Percentiles rank a stretch among this genome's conserved stretches.
phyloP scores from a whole-genome alignment of 2,797 vertebrate species.

The Loriculus beryllinus region DNA sequence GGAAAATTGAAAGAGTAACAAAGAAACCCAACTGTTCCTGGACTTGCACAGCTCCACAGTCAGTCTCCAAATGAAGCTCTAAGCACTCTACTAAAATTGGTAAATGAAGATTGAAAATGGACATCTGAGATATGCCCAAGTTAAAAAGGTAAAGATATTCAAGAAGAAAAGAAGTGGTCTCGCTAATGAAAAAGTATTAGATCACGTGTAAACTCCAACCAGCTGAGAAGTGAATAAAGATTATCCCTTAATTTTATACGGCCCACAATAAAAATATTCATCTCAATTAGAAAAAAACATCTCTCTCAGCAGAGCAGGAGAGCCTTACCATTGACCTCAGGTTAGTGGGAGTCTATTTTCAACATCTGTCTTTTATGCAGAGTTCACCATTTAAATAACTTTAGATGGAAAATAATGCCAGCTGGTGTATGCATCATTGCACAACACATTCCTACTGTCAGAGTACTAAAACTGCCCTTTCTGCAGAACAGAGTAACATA shows the following conservation, averaged over 20 bases:
- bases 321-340: neutral
- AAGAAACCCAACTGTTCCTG: neutral
- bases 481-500: conserved; percentile 17
- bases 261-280: neutral
- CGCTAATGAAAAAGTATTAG: neutral
- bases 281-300: neutral
- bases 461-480: neutral
- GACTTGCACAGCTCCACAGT: neutral
- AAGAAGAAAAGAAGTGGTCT: neutral
- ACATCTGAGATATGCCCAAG: neutral
- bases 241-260: neutral
- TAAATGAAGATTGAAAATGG: neutral
- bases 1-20: neutral
- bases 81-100: neutral
- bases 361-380: neutral
- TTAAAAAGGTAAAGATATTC: neutral
- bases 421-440: neutral
- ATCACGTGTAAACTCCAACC: neutral
- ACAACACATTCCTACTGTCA: neutral
- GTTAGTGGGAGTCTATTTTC: neutral
- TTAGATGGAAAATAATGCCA: conserved; percentile 16
- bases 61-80: rapidly evolving
- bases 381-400: conserved; percentile 21
- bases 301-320: neutral
- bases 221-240: neutral